A percentile compares a stretch with the other conserved stretches of the same genome.
Conservation (phyloP, 2,113 vertebrate species). For the Pristiophorus japonicus region DNA sequence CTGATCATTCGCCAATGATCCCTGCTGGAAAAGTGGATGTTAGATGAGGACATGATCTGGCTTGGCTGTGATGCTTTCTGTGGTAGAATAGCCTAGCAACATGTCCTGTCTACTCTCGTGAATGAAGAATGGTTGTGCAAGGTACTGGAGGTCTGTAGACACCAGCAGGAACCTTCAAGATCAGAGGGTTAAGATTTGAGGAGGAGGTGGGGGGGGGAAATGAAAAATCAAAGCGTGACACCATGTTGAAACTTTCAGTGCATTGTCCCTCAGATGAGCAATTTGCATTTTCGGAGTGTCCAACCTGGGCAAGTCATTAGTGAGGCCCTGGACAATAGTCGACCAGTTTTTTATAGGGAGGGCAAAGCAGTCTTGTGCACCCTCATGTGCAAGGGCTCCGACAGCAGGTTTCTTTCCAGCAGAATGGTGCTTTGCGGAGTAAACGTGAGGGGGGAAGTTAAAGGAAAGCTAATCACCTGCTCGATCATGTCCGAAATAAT, state of each 20-base stretch:
- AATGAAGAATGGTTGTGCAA: neutral
- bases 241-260: neutral
- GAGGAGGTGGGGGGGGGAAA: neutral
- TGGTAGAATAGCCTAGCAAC: neutral
- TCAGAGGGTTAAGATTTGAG: neutral
- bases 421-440: neutral
- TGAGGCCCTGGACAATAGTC: neutral
- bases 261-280: neutral
- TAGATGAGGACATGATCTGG: neutral
- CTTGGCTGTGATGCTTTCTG: neutral
- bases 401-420: neutral
- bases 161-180: neutral
- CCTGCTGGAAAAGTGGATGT: neutral
- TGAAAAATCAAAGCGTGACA: neutral
- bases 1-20: neutral
- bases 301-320: neutral
- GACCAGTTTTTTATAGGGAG: neutral
- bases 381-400: neutral
- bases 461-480: neutral
- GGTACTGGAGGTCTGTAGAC: neutral
- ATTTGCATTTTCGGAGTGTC: neutral
- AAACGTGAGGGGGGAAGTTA: neutral
- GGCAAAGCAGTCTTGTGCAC: neutral
- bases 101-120: neutral
- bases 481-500: neutral